A percentile compares a stretch with the other conserved stretches of the same genome.
These are phyloP conservation scores for Acanthurus leucopareius DNA, from an alignment of 2,797 vertebrate species.

Conservation along the genomic window DNA sequence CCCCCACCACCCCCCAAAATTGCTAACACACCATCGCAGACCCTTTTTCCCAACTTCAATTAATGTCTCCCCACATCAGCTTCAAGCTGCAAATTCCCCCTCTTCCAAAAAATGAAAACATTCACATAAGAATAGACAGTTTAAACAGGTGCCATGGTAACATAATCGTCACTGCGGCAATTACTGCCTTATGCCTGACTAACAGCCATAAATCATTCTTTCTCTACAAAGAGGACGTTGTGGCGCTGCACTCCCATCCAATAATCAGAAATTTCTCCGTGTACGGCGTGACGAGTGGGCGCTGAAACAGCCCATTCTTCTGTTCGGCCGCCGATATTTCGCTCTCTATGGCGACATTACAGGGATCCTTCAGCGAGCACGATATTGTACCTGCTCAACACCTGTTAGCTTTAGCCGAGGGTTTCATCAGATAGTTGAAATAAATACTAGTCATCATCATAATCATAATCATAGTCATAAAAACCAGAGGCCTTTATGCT, in stretches of 20 bases:
- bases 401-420: constrained; percentile 83
- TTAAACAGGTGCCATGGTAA: constrained; percentile 83
- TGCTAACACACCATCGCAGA: constrained; percentile 64
- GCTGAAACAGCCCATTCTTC: constrained; percentile 82
- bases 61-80: constrained; percentile 69
- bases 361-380: constrained; percentile 84
- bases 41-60: constrained; percentile 63
- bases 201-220: constrained; percentile 81
- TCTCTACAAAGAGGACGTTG: constrained; percentile 81
- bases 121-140: constrained; percentile 80
- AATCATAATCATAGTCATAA: constrained; percentile 87
- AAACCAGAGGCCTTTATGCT: constrained; percentile 80
- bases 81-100: constrained; percentile 72
- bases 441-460: constrained; percentile 88
- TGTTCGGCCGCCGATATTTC: constrained; percentile 68
- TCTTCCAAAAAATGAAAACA: constrained; percentile 75
- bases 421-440: constrained; percentile 87
- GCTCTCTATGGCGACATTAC: constrained; percentile 74
- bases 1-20: constrained; percentile 37
- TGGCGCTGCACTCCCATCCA: constrained; percentile 78
- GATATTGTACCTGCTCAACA: constrained; percentile 86
- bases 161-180: constrained; percentile 81
- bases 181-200: constrained; percentile 83
- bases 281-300: constrained; percentile 66
- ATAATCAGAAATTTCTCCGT: constrained; percentile 83